These are phyloP conservation scores for Phlogophora meticulosa DNA, from an alignment of 2,888 invertebrate genomes.

Conservation along the genomic window DNA sequence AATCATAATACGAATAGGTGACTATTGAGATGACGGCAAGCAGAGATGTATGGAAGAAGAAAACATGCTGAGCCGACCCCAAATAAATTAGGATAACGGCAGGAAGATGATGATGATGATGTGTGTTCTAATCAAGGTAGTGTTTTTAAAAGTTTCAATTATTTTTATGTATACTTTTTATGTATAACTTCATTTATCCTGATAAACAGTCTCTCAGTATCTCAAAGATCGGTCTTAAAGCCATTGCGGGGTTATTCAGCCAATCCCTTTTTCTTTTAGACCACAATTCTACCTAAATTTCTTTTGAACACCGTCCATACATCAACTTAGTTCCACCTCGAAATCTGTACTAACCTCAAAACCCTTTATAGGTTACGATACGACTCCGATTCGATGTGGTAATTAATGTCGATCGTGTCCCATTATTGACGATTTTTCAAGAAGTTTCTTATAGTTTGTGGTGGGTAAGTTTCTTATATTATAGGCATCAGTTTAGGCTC, in stretches of 20 bases:
- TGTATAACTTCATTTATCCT: constrained; percentile 33
- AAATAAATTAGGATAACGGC: too few species aligned
- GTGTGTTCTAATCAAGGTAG: too few species aligned
- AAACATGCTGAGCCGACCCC: too few species aligned
- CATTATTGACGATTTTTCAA: neutral
- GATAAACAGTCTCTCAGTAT: constrained; percentile 37
- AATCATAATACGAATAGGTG: too few species aligned
- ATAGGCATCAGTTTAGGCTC: too few species aligned
- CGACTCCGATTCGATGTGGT: constrained; percentile 40
- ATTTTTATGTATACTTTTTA: too few species aligned
- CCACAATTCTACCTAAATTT: constrained; percentile 78
- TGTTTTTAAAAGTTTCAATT: too few species aligned
- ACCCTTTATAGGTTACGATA: constrained; percentile 69
- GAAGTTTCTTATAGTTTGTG: too few species aligned
- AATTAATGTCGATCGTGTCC: neutral
- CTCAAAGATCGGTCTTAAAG: constrained; percentile 60
- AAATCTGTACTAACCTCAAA: constrained; percentile 82
- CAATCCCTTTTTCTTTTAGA: constrained; percentile 69
- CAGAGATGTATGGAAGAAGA: too few species aligned
- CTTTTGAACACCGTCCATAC: constrained; percentile 80
- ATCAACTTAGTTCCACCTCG: constrained; percentile 85
- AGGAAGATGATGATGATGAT: too few species aligned
- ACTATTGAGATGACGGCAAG: too few species aligned
- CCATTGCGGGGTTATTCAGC: constrained; percentile 62
- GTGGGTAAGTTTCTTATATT: too few species aligned